These are phyloP conservation scores for Lichenostomus cassidix DNA, from an alignment of 2,113 vertebrate species.

Conservation along the genomic window DNA sequence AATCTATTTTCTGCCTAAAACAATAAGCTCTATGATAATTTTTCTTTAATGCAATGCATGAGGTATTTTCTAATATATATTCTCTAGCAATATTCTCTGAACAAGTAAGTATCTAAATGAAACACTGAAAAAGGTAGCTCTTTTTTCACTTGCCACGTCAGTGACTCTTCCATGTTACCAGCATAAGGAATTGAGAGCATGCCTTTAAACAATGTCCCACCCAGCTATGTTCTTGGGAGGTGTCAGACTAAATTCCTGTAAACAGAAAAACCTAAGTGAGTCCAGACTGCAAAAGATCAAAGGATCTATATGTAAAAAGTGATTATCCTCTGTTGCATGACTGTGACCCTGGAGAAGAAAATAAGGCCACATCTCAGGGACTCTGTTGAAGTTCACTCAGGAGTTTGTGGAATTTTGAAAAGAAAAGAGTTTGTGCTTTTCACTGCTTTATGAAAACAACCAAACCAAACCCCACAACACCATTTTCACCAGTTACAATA, in stretches of 20 bases:
- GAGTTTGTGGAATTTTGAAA: neutral
- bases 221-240: neutral
- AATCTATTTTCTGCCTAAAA: neutral
- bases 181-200: neutral
- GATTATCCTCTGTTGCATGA: neutral
- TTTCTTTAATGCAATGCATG: neutral
- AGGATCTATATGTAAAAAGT: neutral
- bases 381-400: neutral
- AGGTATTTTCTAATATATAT: neutral
- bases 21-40: neutral
- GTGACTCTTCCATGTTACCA: neutral
- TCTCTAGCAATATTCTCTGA: neutral
- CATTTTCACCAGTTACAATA: neutral
- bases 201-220: neutral
- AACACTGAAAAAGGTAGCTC: neutral
- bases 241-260: neutral
- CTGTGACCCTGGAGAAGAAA: neutral
- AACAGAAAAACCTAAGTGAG: neutral
- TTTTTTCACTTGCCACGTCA: neutral
- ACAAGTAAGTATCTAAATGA: neutral
- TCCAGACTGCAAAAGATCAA: neutral
- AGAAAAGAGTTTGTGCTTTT: neutral
- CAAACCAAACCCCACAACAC: neutral
- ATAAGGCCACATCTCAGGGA: neutral
- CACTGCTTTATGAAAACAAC: neutral